These are phyloP conservation scores for Drosophila anceps DNA, from an alignment of 2,888 invertebrate species.

Conservation along the genomic window DNA sequence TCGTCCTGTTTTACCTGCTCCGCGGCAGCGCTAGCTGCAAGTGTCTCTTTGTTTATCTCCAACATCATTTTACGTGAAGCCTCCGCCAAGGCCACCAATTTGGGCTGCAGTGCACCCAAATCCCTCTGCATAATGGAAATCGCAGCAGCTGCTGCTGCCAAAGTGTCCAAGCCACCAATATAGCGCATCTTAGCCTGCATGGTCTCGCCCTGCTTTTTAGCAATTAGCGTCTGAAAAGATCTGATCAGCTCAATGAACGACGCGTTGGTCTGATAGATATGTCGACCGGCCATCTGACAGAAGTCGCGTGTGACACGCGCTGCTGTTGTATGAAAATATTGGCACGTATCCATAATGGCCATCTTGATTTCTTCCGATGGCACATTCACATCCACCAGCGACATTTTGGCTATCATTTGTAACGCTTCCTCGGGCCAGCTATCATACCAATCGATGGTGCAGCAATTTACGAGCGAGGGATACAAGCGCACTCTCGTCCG, in stretches of 20 bases:
- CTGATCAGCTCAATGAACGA: conserved; percentile 94
- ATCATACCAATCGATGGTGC: conserved; percentile 97
- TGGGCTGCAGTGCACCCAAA: conserved; percentile 92
- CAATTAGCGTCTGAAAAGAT: conserved; percentile 91
- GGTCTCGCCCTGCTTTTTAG: conserved; percentile 90
- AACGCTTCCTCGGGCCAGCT: conserved; percentile 94
- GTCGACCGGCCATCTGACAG: conserved; percentile 88
- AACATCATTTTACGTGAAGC: conserved; percentile 93
- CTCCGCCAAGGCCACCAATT: conserved; percentile 91
- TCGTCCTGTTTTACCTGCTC: conserved; percentile 94
- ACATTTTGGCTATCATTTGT: conserved; percentile 92
- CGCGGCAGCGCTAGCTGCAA: conserved; percentile 92
- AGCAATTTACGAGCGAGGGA: conserved; percentile 95
- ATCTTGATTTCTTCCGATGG: conserved; percentile 87
- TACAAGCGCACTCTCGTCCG: conserved; percentile 93
- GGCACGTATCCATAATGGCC: conserved; percentile 92
- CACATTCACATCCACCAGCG: conserved; percentile 89
- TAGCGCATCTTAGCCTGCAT: conserved; percentile 91
- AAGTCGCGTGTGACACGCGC: conserved; percentile 88
- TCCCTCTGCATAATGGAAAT: conserved; percentile 92
- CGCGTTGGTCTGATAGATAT: conserved; percentile 95
- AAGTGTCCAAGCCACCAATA: conserved; percentile 91
- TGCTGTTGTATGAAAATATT: conserved; percentile 94
- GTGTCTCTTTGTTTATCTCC: conserved; percentile 91
- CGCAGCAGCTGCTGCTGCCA: conserved; percentile 92